Conservation (phyloP, 2,888 invertebrate genomes). For the Tuberolachnus salignus region DNA sequence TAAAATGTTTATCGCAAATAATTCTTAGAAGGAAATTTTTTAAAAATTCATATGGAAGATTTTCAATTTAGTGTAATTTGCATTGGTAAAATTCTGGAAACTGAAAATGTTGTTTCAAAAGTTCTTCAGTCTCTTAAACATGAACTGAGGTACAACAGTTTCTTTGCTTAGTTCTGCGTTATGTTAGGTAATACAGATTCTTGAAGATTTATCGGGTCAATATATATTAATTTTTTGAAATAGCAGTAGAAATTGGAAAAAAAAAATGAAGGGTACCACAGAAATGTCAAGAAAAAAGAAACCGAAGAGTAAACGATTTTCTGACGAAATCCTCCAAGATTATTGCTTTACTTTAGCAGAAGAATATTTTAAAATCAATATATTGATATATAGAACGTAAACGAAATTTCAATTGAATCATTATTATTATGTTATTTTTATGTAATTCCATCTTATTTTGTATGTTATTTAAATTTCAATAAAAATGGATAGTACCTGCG, state of each 20-base stretch:
- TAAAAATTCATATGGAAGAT: constrained; percentile 1
- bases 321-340: constrained; percentile 25
- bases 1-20: constrained; percentile 19
- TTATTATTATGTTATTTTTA: too few species aligned
- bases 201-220: background rate
- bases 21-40: constrained; percentile 18
- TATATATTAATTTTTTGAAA: constrained; percentile 3
- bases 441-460: too few species aligned
- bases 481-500: constrained; percentile 4
- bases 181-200: too few species aligned
- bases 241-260: background rate
- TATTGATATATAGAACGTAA: too few species aligned
- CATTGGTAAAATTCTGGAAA: background rate
- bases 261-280: background rate
- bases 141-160: background rate
- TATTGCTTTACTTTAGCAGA: constrained; percentile 6
- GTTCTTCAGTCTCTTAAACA: constrained; percentile 15
- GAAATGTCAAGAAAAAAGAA: background rate
- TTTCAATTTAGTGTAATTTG: constrained; percentile 20
- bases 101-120: constrained; percentile 22
- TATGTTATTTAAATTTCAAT: constrained; percentile 2
- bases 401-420: too few species aligned
- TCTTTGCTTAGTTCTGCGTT: background rate
- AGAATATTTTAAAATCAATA: constrained; percentile 8
- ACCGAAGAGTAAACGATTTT: background rate